A percentile compares a stretch with the other conserved stretches of the same genome.
Conservation (phyloP, 2,797 vertebrate species). For the Spondyliosoma cantharus region DNA sequence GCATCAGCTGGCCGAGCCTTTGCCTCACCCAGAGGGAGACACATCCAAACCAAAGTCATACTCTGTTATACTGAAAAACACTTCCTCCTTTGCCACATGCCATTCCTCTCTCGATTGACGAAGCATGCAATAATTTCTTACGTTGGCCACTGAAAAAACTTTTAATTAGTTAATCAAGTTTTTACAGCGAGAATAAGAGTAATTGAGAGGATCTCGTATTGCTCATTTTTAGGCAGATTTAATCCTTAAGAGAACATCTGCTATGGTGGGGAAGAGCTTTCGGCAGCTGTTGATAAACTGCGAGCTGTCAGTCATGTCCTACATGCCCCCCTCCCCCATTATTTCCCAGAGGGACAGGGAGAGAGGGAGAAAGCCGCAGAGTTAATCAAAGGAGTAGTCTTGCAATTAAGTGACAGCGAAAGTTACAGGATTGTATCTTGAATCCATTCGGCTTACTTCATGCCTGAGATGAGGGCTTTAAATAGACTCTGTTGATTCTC, state of each 20-base stretch:
- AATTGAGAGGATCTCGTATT: constrained; percentile 41
- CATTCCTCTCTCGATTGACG: not conserved
- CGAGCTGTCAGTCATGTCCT: constrained; percentile 72
- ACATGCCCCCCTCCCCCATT: constrained; percentile 7
- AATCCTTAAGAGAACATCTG: constrained; percentile 75
- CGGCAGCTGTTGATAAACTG: constrained; percentile 74
- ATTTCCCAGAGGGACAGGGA: constrained; percentile 60
- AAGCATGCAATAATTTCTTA: constrained; percentile 3
- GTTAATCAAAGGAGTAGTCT: constrained; percentile 78
- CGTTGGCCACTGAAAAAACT: not conserved
- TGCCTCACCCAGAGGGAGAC: constrained; percentile 3
- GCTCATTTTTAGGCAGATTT: constrained; percentile 58
- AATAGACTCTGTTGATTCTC: constrained; percentile 61
- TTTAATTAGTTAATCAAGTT: constrained; percentile 38
- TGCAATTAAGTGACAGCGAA: constrained; percentile 78
- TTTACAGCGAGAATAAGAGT: constrained; percentile 35
- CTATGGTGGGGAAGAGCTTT: constrained; percentile 39
- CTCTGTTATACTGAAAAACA: not conserved
- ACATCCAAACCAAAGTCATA: not conserved
- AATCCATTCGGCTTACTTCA: constrained; percentile 75
- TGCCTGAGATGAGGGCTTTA: constrained; percentile 65
- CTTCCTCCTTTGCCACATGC: constrained; percentile 2
- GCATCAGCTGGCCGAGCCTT: constrained; percentile 22
- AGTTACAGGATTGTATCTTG: constrained; percentile 75
- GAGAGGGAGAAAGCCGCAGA: constrained; percentile 43